A percentile compares a stretch with the other conserved stretches of the same genome.
Conservation (phyloP, 2,888 invertebrate genomes). For the Zygaena filipendulae region DNA sequence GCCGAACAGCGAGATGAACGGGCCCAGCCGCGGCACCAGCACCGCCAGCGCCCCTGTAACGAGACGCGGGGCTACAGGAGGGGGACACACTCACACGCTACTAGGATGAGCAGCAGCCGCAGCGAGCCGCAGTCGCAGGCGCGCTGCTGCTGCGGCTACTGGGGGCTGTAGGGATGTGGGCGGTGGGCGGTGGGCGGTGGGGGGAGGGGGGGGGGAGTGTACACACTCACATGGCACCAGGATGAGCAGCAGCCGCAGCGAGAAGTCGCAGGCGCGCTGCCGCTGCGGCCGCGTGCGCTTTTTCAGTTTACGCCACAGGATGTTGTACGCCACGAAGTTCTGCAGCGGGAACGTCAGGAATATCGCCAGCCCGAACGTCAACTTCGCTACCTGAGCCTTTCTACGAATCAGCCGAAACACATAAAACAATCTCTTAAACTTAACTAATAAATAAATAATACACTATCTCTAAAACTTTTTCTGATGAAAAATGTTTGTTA, state of each 20-base stretch:
- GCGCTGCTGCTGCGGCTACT: no score
- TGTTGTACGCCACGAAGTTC: constrained; percentile 88
- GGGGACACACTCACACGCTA: no score
- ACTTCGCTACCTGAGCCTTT: constrained; percentile 71
- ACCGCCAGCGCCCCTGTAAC: constrained; percentile 51
- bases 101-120: not conserved
- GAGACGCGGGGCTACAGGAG: constrained; percentile 3
- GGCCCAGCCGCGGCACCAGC: constrained; percentile 80
- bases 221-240: constrained; percentile 36
- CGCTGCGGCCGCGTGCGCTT: constrained; percentile 36
- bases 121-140: not conserved
- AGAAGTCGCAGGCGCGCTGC: constrained; percentile 20
- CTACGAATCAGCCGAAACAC: constrained; percentile 41
- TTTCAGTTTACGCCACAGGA: constrained; percentile 69
- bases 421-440: not conserved
- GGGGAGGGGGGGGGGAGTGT: no score
- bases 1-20: constrained; percentile 84
- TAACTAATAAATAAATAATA: not conserved
- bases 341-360: constrained; percentile 88
- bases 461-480: no score
- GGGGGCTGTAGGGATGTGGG: no score
- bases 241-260: constrained; percentile 26
- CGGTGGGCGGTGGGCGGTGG: no score
- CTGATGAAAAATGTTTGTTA: no score
- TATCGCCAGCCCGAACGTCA: constrained; percentile 75